Evolutionary conservation across 2,888 invertebrate genomes (phyloP), one percentile per base, ranked within the genome.

Genomic region (Netelia fuscicornis): DNA sequence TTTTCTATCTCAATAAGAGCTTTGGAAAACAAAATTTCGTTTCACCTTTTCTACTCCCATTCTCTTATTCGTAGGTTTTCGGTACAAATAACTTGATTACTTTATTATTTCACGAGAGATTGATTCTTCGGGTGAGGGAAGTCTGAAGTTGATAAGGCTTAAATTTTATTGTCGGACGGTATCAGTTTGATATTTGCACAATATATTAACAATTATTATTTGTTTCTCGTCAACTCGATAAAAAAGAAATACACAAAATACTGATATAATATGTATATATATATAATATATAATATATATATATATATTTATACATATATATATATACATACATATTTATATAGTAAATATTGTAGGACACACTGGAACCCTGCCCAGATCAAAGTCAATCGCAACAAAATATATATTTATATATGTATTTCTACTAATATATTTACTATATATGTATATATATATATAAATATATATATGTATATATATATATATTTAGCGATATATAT

Each of bases 111-210:
- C 48, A 13, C 48, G 11, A 48, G 13, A 13, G 48, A 10, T 48
- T 48, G 48, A 42, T 62, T 56, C 17, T 48, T 54, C 77, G 77
- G 65, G 67, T 58, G 74, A 81, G 67, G 81, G 56, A 65, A 56
- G 42, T 54, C 65, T 72, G 17, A 80, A 86, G 72, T 89, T 89
- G 74, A 91, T 90, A 90, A 48, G 89, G 86, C 92, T 92, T 91
- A 91, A 77, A 89, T 80, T 92, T 92, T 93, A 93, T 93, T 92
- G 89, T 90, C 92, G 93, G 93, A 93, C 93, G 93, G 93, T 93
- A 93, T 93, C 90, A 91, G 90, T 93, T 93, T 90, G 91, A 92
- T 92, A 90, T 91, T 93, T 91, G 90, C 92, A 93, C 91, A 92
- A 93, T 93, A 93, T 92, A 92, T 93, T 92, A 92, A 93, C 92